phyloP scores from a whole-genome alignment of 2,888 invertebrate species.

The Tholera decimalis region DNA sequence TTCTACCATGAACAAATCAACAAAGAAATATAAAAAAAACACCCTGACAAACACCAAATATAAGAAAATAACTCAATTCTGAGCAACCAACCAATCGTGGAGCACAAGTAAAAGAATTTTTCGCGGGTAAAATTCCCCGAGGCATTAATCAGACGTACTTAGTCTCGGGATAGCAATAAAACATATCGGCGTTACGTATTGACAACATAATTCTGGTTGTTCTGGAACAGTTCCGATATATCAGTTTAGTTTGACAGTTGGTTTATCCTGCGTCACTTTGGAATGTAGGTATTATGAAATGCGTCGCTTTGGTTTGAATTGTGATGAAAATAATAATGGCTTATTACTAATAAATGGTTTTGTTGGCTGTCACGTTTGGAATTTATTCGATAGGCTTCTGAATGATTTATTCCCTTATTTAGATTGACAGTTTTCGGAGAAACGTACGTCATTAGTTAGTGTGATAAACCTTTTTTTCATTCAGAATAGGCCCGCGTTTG shows the following conservation, averaged over 20 bases:
- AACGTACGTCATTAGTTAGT: no score
- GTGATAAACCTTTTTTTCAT: no score
- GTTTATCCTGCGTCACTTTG: constrained; percentile 43
- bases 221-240: constrained; percentile 60
- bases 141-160: constrained; percentile 64
- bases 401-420: no score
- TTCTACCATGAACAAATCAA: not conserved
- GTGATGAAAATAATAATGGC: constrained; percentile 18
- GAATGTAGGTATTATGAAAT: constrained; percentile 25
- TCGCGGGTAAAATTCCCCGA: constrained; percentile 24
- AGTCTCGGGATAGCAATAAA: constrained; percentile 59
- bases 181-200: constrained; percentile 62
- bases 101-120: constrained; percentile 33
- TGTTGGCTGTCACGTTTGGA: no score
- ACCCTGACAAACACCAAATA: not conserved
- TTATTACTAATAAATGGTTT: no score
- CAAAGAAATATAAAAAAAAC: constrained; percentile 16
- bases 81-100: not conserved
- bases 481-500: no score
- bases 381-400: no score
- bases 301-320: constrained; percentile 15
- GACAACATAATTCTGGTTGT: constrained; percentile 64
- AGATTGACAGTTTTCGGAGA: no score
- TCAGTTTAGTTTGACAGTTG: constrained; percentile 64
- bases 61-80: constrained; percentile 31